Conservation (phyloP, 2,113 vertebrate species). For the Rana temporaria region DNA sequence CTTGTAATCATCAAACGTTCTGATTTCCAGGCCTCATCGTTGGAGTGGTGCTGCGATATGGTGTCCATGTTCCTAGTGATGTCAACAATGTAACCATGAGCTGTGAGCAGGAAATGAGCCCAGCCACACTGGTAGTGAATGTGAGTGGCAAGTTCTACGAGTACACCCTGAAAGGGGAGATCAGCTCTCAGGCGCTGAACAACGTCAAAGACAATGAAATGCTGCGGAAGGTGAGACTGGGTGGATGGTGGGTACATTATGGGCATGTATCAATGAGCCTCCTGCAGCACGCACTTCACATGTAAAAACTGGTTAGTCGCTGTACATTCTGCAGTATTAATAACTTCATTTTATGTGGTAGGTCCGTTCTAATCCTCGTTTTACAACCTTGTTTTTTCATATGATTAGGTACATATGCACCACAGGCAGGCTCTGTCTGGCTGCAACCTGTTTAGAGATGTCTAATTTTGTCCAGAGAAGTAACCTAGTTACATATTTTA, state of each 20-base stretch:
- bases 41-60: conserved; percentile 91
- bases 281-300: not conserved
- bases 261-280: not conserved
- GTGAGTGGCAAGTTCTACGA: conserved; percentile 94
- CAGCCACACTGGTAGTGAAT: conserved; percentile 90
- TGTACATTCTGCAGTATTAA: not conserved
- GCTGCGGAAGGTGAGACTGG: conserved; percentile 88
- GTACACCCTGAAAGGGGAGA: conserved; percentile 93
- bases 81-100: conserved; percentile 84
- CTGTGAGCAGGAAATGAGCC: conserved; percentile 89
- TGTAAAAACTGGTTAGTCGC: no score
- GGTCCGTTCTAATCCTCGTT: not conserved
- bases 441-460: not conserved
- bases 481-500: not conserved
- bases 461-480: not conserved
- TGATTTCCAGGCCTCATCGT: conserved; percentile 84
- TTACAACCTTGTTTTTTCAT: not conserved
- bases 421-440: not conserved
- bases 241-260: no score
- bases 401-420: not conserved
- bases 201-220: conserved; percentile 93
- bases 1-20: not conserved
- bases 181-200: conserved; percentile 81
- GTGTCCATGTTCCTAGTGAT: conserved; percentile 89
- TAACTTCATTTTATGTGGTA: not conserved